These are phyloP conservation scores for Drosophila ohnishii DNA, from an alignment of 1,140 invertebrate genomes.

Conservation along the genomic window DNA sequence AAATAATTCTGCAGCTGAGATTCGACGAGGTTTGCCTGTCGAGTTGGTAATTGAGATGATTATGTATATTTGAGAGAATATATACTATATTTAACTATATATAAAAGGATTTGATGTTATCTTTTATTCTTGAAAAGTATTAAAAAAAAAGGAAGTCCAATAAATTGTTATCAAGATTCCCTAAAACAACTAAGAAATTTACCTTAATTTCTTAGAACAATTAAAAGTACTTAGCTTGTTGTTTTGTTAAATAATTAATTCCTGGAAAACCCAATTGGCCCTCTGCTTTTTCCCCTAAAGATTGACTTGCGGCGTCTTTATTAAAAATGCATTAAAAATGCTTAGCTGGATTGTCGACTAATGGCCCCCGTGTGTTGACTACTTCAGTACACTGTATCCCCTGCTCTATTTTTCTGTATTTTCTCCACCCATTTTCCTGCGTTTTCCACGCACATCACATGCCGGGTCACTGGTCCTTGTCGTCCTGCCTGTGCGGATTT, in stretches of 20 bases:
- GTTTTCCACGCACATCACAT: conserved; percentile 36
- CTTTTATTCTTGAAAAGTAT: not conserved
- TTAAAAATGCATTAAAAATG: conserved; percentile 37
- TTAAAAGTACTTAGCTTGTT: not conserved
- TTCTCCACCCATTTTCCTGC: conserved; percentile 23
- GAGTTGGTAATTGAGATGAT: conserved; percentile 30
- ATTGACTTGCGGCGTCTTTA: not conserved
- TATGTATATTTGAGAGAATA: not conserved
- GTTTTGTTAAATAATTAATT: conserved; percentile 1
- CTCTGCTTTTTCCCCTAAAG: not conserved
- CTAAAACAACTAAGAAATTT: too few relatives aligned
- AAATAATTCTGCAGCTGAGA: conserved; percentile 26
- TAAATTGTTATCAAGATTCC: not conserved
- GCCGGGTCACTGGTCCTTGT: conserved; percentile 17
- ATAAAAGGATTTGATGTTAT: not conserved
- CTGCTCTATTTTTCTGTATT: conserved; percentile 14
- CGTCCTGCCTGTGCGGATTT: conserved; percentile 24
- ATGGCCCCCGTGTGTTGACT: conserved; percentile 26
- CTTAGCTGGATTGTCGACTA: conserved; percentile 18
- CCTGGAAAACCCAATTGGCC: conserved; percentile 7
- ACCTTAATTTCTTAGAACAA: too few relatives aligned
- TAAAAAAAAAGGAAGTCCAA: too few relatives aligned
- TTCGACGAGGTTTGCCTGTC: conserved; percentile 7
- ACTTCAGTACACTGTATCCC: not conserved
- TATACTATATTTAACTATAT: not conserved